Evolutionary conservation across 2,797 vertebrate species (phyloP).

Genomic region (Sebastiscus albofasciatus): DNA sequence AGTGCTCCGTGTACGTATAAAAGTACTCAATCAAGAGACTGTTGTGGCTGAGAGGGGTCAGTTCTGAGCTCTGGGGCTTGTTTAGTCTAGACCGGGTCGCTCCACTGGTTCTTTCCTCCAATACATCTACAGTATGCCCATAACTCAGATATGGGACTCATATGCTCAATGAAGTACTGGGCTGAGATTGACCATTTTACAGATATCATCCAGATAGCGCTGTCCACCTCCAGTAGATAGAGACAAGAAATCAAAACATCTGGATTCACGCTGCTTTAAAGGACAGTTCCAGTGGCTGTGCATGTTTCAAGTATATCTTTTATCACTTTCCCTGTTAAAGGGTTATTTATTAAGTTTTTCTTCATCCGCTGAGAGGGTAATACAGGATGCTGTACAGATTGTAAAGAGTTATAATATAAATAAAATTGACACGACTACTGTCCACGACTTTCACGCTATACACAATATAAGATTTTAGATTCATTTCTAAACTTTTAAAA

Average conservation of each 20-base stretch:
- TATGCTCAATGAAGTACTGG: background rate
- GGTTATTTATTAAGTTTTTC: too few species aligned
- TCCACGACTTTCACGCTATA: background rate
- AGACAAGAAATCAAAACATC: background rate
- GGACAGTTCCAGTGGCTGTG: background rate
- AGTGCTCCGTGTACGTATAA: background rate
- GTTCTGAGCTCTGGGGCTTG: constrained; percentile 21
- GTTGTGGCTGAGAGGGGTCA: constrained; percentile 26
- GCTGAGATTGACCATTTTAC: background rate
- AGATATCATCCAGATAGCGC: background rate
- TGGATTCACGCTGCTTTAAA: background rate
- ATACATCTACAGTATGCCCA: background rate
- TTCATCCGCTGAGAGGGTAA: too few species aligned
- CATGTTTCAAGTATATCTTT: background rate
- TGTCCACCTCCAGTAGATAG: background rate
- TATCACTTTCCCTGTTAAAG: background rate
- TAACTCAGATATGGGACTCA: background rate
- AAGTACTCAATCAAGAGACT: constrained; percentile 17
- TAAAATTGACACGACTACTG: too few species aligned
- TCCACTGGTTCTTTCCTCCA: background rate
- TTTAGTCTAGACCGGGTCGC: constrained; percentile 42
- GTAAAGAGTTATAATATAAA: too few species aligned
- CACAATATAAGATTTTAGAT: background rate
- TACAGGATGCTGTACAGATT: too few species aligned
- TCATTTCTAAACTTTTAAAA: background rate